Base-by-base conservation (phyloP, 2,113 vertebrate species). In the Megaptera novaeangliae region DNA sequence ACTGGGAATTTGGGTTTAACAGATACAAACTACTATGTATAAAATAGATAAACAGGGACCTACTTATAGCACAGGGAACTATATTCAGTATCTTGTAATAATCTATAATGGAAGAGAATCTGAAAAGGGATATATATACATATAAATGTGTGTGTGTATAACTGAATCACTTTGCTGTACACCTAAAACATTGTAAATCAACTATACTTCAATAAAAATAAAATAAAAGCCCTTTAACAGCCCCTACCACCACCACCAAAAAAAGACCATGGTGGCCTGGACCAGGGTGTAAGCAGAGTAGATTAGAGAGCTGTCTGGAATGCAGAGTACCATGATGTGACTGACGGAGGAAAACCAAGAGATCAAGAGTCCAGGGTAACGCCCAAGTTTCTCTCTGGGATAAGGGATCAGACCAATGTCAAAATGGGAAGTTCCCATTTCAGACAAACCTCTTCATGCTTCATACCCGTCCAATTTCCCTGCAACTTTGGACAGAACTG, bases 401-500 rank as follows among this genome's bases (percentile, higher is more conserved):
- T 5, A 15, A 68, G 23, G 39, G 46, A 31, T 14, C 12, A 5
- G 71, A 20, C 23, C 41, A 64, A 4, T 39, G n/a, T 11, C n/a
- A 34, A 13, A 20, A 74, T 17, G 29, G 10, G 46, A 71, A 14
- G 31, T 12, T 29, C 52, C 7, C 6, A 15, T 13, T 61, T 59
- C 9, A 81, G 20, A 68, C 15, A 15, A 31, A 13, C 20, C 34
- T 64, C 15, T 21, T 5, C 1, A 5, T 2, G 3, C n/a, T 34
- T 61, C 64, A 2, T 2, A 10, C 13, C 7, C 3, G 0, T 5
- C 15, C 31, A 9, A 0, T 46, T 31, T 36, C 39, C 49, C 74
- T 55, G 46, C 13, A 9, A 55, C 80, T 61, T 25, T 5, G 18
- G 5, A 17, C 31, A 41, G 80, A 61, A 55, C 1, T 0, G 0